A percentile compares a stretch with the other conserved stretches of the same genome.
These are phyloP conservation scores for Hylaeus anthracinus DNA, from an alignment of 1,140 invertebrate species.

Conservation along the genomic window DNA sequence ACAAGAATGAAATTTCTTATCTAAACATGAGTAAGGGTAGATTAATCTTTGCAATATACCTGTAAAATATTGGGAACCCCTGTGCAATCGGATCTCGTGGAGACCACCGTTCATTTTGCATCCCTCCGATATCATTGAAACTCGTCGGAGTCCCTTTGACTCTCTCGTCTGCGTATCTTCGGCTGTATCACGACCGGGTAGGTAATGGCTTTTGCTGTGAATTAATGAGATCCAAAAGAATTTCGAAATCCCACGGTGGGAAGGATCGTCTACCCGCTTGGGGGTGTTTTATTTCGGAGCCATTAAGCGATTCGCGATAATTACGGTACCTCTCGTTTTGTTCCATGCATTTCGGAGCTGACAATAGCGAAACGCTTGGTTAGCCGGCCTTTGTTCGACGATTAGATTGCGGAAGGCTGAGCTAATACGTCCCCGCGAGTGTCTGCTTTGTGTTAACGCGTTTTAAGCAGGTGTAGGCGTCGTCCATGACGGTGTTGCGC, in stretches of 20 bases:
- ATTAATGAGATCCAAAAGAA: constrained; percentile 43
- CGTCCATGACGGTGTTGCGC: background rate
- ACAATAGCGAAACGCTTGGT: constrained; percentile 39
- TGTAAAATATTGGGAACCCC: too few species aligned
- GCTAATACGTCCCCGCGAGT: constrained; percentile 1
- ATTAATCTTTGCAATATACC: too few species aligned
- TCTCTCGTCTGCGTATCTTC: constrained; percentile 1
- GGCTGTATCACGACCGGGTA: background rate
- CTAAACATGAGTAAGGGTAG: too few species aligned
- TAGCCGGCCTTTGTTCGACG: constrained; percentile 32
- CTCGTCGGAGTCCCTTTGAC: constrained; percentile 7
- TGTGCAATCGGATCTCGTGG: constrained; percentile 17
- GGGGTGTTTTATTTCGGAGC: background rate
- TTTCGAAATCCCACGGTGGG: background rate
- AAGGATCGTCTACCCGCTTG: too few species aligned
- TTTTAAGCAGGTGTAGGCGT: background rate
- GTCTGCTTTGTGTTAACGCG: constrained; percentile 33
- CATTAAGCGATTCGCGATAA: constrained; percentile 43
- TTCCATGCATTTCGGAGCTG: background rate
- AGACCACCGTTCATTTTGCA: constrained; percentile 12
- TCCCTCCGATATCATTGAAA: constrained; percentile 27
- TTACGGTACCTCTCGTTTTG: background rate
- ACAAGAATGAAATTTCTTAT: too few species aligned
- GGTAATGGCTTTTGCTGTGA: constrained; percentile 22
- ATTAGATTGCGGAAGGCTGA: constrained; percentile 29